These are phyloP conservation scores for Abscondita cerata DNA, from an alignment of 2,888 invertebrate species.

Conservation along the genomic window DNA sequence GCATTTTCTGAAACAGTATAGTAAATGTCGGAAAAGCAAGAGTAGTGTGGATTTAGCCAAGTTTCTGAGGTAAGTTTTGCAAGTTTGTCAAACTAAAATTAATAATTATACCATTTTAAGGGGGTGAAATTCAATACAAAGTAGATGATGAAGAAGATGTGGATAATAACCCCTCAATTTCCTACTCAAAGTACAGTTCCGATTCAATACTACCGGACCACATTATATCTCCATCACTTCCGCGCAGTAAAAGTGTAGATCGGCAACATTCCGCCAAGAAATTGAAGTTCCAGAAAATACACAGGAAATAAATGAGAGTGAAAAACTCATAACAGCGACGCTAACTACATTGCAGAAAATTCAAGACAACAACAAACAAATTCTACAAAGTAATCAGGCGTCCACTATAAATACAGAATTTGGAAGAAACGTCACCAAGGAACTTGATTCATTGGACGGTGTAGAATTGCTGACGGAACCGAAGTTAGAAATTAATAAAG, in stretches of 20 bases:
- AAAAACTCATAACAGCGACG: neutral
- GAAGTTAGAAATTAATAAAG: neutral
- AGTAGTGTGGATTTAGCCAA: neutral
- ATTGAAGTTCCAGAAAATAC: neutral
- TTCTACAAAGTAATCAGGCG: neutral
- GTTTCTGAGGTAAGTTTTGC: conserved; percentile 1
- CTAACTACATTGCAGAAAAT: neutral
- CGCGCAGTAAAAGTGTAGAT: neutral
- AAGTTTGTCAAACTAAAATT: neutral
- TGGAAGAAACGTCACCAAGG: neutral
- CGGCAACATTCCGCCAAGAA: neutral
- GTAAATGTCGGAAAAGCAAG: neutral
- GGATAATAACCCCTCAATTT: neutral
- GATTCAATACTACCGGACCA: too few species aligned
- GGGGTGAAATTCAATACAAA: neutral
- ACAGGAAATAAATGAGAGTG: neutral
- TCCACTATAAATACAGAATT: neutral
- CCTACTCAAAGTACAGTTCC: neutral
- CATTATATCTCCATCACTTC: too few species aligned
- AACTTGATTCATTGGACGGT: neutral
- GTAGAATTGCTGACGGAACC: neutral
- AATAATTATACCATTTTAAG: neutral
- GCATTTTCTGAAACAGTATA: neutral
- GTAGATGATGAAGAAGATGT: neutral
- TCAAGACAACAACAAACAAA: neutral